These are phyloP conservation scores for Saimiri boliviensis DNA, from an alignment of 2,113 vertebrate genomes.

Conservation along the genomic window DNA sequence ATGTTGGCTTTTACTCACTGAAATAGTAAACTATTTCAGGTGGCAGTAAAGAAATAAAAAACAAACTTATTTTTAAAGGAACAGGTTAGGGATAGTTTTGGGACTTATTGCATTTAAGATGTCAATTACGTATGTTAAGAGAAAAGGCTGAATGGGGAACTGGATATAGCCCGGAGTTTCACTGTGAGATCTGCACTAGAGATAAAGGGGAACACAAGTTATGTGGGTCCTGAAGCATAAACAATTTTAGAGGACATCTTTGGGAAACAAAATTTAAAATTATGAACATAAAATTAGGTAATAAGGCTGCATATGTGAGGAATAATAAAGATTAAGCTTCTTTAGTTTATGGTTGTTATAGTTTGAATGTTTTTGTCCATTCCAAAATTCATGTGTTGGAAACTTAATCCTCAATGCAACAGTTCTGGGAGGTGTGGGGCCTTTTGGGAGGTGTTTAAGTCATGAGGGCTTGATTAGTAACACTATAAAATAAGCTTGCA, in stretches of 20 bases:
- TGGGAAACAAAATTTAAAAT: slow-evolving; percentile 17
- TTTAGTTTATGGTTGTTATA: not conserved
- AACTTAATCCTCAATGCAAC: not conserved
- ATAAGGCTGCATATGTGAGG: not conserved
- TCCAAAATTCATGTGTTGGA: not conserved
- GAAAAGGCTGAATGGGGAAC: not conserved
- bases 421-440: not conserved
- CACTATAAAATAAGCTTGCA: not conserved
- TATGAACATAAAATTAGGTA: not conserved
- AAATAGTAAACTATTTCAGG: not conserved
- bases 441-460: not conserved
- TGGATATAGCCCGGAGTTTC: not conserved
- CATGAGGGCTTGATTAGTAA: not conserved
- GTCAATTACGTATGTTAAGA: not conserved
- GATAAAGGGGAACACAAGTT: not conserved
- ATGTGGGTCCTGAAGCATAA: not conserved
- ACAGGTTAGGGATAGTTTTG: not conserved
- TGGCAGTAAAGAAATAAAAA: not conserved
- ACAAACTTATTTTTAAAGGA: not conserved
- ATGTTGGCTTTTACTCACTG: not conserved
- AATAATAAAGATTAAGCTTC: not conserved
- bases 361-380: not conserved
- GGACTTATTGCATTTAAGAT: not conserved
- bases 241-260: not conserved
- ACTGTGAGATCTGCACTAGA: not conserved